Evolutionary conservation across 2,797 vertebrate genomes (phyloP).

Genomic region (Acomys russatus): DNA sequence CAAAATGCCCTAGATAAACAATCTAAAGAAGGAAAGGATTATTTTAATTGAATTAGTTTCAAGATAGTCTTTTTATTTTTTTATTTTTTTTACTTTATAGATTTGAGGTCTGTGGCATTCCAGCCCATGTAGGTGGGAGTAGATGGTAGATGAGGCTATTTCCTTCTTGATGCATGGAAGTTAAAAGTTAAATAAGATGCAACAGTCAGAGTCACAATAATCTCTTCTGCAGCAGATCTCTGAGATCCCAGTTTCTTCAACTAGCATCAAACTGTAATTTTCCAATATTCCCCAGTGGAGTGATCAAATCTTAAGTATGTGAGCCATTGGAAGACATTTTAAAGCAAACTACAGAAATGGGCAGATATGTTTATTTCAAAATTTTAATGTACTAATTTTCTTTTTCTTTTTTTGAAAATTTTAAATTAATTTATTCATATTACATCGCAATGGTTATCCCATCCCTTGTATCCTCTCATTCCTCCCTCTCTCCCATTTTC

Average conservation of each 20-base stretch:
- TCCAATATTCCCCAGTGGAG: background rate
- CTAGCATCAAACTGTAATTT: background rate
- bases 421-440: too few species aligned
- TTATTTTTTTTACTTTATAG: background rate
- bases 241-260: background rate
- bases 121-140: background rate
- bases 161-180: background rate
- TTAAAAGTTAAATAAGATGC: background rate
- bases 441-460: too few species aligned
- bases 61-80: background rate
- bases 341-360: background rate
- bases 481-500: too few species aligned
- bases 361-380: background rate
- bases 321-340: background rate
- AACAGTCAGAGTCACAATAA: background rate
- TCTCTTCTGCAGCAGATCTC: too few species aligned
- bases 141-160: background rate
- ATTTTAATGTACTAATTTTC: too few species aligned
- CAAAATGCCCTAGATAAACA: background rate
- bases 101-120: background rate
- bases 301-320: background rate
- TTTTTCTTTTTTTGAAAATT: too few species aligned
- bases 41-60: background rate
- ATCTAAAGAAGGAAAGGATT: background rate
- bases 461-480: too few species aligned